These are phyloP conservation scores for Zophobas morio DNA, from an alignment of 1,140 invertebrate genomes.

Conservation along the genomic window DNA sequence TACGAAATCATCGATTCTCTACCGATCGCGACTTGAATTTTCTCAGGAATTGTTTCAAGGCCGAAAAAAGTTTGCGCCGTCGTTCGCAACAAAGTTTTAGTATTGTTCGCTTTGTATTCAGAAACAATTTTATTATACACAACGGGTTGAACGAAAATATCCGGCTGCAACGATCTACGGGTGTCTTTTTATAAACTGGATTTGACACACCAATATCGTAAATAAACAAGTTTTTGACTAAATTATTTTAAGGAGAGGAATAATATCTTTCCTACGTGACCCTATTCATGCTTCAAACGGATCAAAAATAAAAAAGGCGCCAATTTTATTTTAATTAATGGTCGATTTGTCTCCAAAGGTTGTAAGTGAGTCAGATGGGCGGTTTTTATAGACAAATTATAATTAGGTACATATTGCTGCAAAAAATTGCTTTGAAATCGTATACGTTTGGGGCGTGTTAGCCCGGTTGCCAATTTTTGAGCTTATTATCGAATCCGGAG, in stretches of 20 bases:
- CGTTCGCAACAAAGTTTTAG: background rate
- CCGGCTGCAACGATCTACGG: constrained; percentile 1
- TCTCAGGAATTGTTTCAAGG: background rate
- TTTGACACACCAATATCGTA: constrained; percentile 12
- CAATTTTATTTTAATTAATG: background rate
- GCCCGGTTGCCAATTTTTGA: constrained; percentile 8
- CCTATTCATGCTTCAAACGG: constrained; percentile 7
- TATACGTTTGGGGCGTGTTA: constrained; percentile 5
- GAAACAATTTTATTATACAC: constrained; percentile 8
- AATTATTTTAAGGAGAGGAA: constrained; percentile 18
- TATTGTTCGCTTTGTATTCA: background rate
- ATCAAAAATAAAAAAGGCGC: constrained; percentile 22
- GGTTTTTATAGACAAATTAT: too few relatives aligned
- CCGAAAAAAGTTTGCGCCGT: too few relatives aligned
- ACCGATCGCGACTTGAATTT: background rate
- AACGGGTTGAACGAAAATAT: constrained; percentile 14
- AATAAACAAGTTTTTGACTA: constrained; percentile 30
- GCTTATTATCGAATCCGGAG: constrained; percentile 25
- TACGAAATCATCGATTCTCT: background rate
- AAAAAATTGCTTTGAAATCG: background rate
- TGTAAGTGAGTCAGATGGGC: too few relatives aligned
- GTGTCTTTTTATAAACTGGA: background rate
- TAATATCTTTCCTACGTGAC: constrained; percentile 27
- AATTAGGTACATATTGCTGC: too few relatives aligned
- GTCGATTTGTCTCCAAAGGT: background rate